phyloP scores from a whole-genome alignment of 2,888 invertebrate genomes.

The Crossocerus cetratus region DNA sequence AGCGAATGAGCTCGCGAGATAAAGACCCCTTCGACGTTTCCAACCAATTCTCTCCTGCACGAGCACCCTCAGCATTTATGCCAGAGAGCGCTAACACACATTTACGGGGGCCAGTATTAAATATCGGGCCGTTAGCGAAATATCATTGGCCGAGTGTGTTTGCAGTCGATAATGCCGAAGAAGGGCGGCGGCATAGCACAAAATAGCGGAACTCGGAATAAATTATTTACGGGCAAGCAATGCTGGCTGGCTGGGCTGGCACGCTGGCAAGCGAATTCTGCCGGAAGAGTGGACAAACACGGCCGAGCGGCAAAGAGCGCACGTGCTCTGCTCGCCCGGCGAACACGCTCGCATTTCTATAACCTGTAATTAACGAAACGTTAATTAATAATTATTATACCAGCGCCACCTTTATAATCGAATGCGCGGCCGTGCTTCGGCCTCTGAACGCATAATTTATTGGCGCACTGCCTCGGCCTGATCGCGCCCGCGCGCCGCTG shows the following conservation, averaged over 20 bases:
- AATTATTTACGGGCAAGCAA: constrained; percentile 51
- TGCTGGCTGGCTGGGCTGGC: constrained; percentile 28
- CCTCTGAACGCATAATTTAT: constrained; percentile 21
- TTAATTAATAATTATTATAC: constrained; percentile 68
- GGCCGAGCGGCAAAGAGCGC: constrained; percentile 10
- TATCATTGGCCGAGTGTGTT: constrained; percentile 41
- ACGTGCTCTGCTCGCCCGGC: constrained; percentile 20
- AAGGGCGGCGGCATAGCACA: constrained; percentile 21
- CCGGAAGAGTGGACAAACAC: constrained; percentile 45
- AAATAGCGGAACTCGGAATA: constrained; percentile 50
- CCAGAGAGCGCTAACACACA: neutral
- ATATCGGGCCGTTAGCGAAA: constrained; percentile 44
- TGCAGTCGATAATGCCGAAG: constrained; percentile 47
- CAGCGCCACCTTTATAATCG: constrained; percentile 29
- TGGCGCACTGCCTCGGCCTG: neutral
- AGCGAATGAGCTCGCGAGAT: neutral
- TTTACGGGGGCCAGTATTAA: constrained; percentile 36
- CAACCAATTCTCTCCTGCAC: neutral
- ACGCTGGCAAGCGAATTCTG: constrained; percentile 46
- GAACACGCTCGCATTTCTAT: constrained; percentile 37
- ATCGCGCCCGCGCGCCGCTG: neutral
- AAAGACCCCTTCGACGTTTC: neutral
- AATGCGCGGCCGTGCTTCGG: neutral
- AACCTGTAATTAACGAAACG: constrained; percentile 66
- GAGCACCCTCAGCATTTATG: neutral